A percentile compares a stretch with the other conserved stretches of the same genome.
phyloP scores from a whole-genome alignment of 2,888 invertebrate species.

The Clanis bilineata region DNA sequence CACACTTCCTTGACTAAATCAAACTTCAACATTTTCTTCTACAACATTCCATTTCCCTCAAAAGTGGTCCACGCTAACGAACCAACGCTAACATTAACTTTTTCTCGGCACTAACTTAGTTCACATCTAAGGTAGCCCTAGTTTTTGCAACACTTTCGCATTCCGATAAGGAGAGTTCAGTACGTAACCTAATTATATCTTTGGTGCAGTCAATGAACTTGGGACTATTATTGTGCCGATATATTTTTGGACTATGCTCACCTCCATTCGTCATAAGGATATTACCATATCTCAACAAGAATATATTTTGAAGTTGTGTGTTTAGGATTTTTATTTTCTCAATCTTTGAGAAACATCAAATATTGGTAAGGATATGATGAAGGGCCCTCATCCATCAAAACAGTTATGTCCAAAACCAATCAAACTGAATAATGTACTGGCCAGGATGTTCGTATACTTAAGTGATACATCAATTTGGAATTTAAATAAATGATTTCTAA shows the following conservation, averaged over 20 bases:
- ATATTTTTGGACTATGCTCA: not conserved
- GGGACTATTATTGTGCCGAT: not conserved
- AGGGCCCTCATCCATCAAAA: not conserved
- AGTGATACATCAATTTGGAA: not conserved
- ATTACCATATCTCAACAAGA: not conserved
- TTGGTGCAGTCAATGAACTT: constrained; percentile 11
- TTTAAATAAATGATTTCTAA: too few relatives aligned
- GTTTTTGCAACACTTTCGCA: constrained; percentile 15
- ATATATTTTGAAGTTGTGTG: not conserved
- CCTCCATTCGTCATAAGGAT: not conserved
- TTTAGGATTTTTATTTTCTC: not conserved
- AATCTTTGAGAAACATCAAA: not conserved
- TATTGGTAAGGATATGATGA: not conserved
- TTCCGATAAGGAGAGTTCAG: constrained; percentile 14
- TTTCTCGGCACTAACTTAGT: not conserved
- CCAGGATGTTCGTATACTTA: not conserved
- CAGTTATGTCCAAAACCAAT: not conserved
- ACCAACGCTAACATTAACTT: not conserved
- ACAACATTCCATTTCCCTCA: not conserved
- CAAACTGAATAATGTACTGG: not conserved
- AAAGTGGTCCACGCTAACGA: constrained; percentile 4
- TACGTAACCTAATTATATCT: constrained; percentile 1
- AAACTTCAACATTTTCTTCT: not conserved
- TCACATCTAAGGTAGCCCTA: not conserved
- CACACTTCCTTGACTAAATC: not conserved